Conservation (phyloP, 2,113 vertebrate species). For the Ictalurus furcatus region DNA sequence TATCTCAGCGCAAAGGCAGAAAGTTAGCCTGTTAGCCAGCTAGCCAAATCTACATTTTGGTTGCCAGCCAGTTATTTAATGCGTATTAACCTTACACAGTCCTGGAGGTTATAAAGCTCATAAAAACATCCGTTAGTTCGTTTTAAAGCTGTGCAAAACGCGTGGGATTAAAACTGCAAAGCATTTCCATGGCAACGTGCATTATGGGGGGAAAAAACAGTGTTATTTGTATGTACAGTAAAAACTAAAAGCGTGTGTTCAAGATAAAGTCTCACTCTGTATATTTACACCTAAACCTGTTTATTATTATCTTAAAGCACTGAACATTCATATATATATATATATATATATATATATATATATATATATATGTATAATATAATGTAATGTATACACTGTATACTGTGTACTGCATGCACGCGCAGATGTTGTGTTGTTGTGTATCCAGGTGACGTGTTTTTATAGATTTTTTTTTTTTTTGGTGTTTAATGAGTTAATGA, state of each 20-base stretch:
- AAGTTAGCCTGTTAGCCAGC: conserved; percentile 24
- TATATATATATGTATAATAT: no score
- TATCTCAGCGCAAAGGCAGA: not conserved
- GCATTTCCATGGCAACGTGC: not conserved
- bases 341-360: not conserved
- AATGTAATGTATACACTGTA: no score
- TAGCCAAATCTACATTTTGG: not conserved
- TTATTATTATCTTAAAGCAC: not conserved
- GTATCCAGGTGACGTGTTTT: conserved; percentile 3
- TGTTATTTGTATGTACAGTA: not conserved
- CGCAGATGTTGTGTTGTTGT: not conserved
- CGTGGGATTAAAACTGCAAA: not conserved
- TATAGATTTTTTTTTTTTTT: not conserved
- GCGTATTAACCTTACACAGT: not conserved
- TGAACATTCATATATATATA: not conserved
- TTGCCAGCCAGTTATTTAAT: not conserved
- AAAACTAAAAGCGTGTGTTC: not conserved
- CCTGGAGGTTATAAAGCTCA: not conserved
- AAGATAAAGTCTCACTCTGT: not conserved
- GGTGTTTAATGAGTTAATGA: not conserved
- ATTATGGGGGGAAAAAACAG: no score
- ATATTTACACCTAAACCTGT: not conserved
- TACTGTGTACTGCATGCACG: not conserved
- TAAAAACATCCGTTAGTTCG: not conserved
- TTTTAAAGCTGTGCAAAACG: not conserved